Evolutionary conservation across 2,888 invertebrate genomes (phyloP).

Genomic region (Lobophora halterata): DNA sequence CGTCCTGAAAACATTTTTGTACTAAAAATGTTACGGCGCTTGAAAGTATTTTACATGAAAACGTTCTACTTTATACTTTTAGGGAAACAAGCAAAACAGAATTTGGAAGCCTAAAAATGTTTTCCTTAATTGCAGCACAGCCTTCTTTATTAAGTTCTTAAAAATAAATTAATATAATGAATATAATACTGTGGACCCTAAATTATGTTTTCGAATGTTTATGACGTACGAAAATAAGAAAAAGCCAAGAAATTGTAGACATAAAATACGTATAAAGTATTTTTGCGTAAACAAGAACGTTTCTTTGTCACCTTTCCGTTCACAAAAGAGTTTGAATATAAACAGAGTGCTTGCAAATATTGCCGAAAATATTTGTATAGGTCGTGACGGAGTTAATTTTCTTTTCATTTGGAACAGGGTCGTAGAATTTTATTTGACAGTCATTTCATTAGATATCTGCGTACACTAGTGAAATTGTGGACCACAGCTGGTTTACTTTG

Average conservation of each 20-base stretch:
- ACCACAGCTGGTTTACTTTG: too few relatives aligned
- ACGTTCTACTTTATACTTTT: conserved; percentile 5
- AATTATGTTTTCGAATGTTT: conserved; percentile 18
- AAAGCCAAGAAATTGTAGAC: conserved; percentile 21
- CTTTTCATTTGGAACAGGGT: conserved; percentile 11
- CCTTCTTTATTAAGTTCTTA: conserved; percentile 20
- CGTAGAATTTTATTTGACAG: not conserved
- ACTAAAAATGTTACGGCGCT: conserved; percentile 4
- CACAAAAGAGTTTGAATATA: conserved; percentile 31
- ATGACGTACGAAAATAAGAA: conserved; percentile 19
- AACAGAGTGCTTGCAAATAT: conserved; percentile 21
- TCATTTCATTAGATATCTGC: not conserved
- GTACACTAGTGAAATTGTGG: too few relatives aligned
- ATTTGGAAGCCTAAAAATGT: conserved; percentile 14
- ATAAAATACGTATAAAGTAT: conserved; percentile 22
- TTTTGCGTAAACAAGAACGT: conserved; percentile 21
- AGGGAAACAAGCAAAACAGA: conserved; percentile 5
- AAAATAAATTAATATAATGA: too few relatives aligned
- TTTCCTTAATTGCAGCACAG: conserved; percentile 17
- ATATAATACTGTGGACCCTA: conserved; percentile 17
- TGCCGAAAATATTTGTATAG: conserved; percentile 19
- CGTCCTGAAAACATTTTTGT: conserved; percentile 15
- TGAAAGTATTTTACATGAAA: conserved; percentile 5
- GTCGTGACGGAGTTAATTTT: conserved; percentile 21
- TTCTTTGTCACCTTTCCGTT: conserved; percentile 25